Evolutionary conservation across 2,113 vertebrate species (phyloP).

Genomic region (Hyla sarda): DNA sequence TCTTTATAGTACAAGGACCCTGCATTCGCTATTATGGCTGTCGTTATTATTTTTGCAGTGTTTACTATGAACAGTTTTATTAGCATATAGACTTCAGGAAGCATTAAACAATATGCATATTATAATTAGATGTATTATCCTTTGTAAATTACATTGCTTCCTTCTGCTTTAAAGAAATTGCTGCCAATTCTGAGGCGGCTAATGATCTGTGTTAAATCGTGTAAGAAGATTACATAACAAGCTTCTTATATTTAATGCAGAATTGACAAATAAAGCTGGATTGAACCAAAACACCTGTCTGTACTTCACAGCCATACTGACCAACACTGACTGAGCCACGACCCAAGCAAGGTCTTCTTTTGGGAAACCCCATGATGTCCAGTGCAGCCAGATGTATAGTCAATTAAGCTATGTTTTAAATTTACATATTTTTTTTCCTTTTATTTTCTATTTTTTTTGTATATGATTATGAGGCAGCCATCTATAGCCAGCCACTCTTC

Average conservation of each 20-base stretch:
- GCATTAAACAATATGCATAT: slow-evolving; percentile 30
- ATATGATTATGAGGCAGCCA: too few species aligned
- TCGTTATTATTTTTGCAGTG: neutral
- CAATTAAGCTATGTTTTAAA: neutral
- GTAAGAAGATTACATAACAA: slow-evolving; percentile 47
- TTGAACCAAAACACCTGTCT: slow-evolving; percentile 32
- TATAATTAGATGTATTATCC: slow-evolving; percentile 36
- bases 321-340: neutral
- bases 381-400: neutral
- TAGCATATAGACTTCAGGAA: slow-evolving; percentile 13
- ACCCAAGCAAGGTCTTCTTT: neutral
- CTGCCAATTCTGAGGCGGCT: slow-evolving; percentile 30
- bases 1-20: neutral
- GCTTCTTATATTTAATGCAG: slow-evolving; percentile 43
- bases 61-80: slow-evolving; percentile 21
- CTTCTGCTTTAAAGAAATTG: slow-evolving; percentile 32
- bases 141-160: slow-evolving; percentile 15
- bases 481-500: too few species aligned
- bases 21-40: neutral
- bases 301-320: neutral
- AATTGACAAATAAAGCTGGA: slow-evolving; percentile 36
- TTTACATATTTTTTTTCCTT: neutral
- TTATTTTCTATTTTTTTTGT: too few species aligned
- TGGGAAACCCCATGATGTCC: neutral
- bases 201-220: slow-evolving; percentile 46